These are phyloP conservation scores for Phylloscopus trochiloides DNA, from an alignment of 2,113 vertebrate genomes.

Conservation along the genomic window DNA sequence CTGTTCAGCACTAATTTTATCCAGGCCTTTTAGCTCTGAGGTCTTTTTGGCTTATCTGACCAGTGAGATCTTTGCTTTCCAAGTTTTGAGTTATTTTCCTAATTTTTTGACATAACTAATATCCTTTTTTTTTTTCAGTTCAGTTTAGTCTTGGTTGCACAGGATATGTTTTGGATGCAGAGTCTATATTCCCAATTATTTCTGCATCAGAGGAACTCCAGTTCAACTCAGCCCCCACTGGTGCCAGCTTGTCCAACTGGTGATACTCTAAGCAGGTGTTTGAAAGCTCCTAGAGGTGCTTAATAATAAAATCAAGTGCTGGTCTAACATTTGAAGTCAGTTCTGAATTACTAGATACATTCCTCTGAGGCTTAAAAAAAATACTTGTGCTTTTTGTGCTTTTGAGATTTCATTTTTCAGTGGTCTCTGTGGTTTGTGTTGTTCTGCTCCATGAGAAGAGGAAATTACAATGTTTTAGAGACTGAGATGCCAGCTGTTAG, in stretches of 20 bases:
- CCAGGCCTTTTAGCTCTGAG: background rate
- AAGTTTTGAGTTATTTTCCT: background rate
- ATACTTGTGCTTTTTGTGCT: background rate
- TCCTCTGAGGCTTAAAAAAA: background rate
- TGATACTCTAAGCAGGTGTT: background rate
- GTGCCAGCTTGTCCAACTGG: background rate
- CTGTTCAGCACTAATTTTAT: background rate
- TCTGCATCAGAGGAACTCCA: background rate
- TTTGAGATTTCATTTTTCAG: background rate
- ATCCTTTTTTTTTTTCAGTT: fast-evolving
- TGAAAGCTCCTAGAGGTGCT: background rate
- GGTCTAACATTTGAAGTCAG: background rate
- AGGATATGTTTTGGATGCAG: background rate
- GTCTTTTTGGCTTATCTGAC: background rate
- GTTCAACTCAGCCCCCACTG: background rate
- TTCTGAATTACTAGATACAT: background rate
- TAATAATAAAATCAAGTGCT: background rate
- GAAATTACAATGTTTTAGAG: background rate
- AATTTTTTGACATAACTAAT: background rate
- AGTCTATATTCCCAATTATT: background rate
- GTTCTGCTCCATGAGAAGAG: background rate
- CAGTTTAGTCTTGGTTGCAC: background rate
- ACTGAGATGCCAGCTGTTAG: background rate
- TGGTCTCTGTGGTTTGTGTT: background rate
- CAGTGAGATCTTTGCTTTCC: background rate